Conservation (phyloP, 2,113 vertebrate species). For the Platysternon megacephalum region DNA sequence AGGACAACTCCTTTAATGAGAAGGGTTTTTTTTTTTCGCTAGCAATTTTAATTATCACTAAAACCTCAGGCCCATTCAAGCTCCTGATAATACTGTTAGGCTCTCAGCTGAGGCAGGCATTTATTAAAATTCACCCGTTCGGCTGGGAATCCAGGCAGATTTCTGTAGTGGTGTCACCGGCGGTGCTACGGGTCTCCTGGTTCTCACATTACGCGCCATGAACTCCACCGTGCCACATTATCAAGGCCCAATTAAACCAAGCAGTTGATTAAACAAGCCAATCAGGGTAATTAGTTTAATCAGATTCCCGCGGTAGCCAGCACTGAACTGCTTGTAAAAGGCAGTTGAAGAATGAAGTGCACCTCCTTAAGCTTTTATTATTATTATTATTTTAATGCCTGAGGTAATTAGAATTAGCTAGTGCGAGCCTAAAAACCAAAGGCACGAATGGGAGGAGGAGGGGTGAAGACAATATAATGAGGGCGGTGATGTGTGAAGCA, state of each 20-base stretch:
- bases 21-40: constrained; percentile 33
- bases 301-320: constrained; percentile 83
- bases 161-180: constrained; percentile 86
- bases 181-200: constrained; percentile 83
- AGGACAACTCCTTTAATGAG: constrained; percentile 66
- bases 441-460: constrained; percentile 79
- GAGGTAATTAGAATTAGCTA: constrained; percentile 90
- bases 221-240: constrained; percentile 74
- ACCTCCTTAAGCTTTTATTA: constrained; percentile 82
- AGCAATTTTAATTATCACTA: constrained; percentile 85
- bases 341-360: constrained; percentile 86
- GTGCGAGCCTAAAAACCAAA: constrained; percentile 81
- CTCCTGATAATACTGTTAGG: constrained; percentile 75
- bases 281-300: constrained; percentile 90
- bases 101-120: constrained; percentile 71
- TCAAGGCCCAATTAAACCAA: constrained; percentile 79
- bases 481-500: constrained; percentile 81
- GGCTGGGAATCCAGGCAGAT: constrained; percentile 78
- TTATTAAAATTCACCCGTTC: constrained; percentile 70
- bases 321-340: constrained; percentile 81
- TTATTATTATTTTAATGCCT: constrained; percentile 75
- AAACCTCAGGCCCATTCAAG: constrained; percentile 61
- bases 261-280: constrained; percentile 82
- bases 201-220: constrained; percentile 87
- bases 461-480: constrained; percentile 81